These are phyloP conservation scores for Cryptotis parvus DNA, from an alignment of 2,113 vertebrate genomes.

Conservation along the genomic window DNA sequence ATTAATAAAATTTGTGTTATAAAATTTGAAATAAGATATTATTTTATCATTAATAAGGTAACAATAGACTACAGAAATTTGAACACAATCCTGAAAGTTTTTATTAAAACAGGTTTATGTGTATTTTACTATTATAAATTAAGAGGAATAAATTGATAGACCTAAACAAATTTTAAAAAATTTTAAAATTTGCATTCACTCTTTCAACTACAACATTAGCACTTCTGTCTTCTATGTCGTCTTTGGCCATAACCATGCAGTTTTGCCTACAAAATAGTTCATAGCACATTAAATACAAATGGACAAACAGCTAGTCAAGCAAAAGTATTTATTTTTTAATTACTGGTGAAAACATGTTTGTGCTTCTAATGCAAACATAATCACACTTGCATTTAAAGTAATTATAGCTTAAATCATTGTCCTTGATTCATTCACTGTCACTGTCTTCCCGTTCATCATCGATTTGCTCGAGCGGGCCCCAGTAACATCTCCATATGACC, in stretches of 20 bases:
- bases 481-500: no score
- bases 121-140: neutral
- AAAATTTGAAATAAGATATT: constrained; percentile 25
- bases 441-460: no score
- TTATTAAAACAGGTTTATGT: neutral
- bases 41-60: constrained; percentile 6
- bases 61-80: neutral
- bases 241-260: neutral
- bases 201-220: constrained; percentile 11
- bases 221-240: neutral
- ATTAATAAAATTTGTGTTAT: constrained; percentile 34
- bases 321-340: neutral
- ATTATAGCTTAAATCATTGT: constrained; percentile 9
- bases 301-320: neutral
- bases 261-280: constrained; percentile 15
- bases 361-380: neutral
- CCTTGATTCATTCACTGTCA: neutral
- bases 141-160: no score
- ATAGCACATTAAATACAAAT: neutral
- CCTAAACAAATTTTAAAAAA: no score
- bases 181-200: neutral
- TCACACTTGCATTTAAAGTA: constrained; percentile 20
- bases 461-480: no score
- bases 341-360: neutral
- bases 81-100: neutral